Evolutionary conservation across 2,797 vertebrate genomes (phyloP).

Genomic region (Epinephelus coioides): DNA sequence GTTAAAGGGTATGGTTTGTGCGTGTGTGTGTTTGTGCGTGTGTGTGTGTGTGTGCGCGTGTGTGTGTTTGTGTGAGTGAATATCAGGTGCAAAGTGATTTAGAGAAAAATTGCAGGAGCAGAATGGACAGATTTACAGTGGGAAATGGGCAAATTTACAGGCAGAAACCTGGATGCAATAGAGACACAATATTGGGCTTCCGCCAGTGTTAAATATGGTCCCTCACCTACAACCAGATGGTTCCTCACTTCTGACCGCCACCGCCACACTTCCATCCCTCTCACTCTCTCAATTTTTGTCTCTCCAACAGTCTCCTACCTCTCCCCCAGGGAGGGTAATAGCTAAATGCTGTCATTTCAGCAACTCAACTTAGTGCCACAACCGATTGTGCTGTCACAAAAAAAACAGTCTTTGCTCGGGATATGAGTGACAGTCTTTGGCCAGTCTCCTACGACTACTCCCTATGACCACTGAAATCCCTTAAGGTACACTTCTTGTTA

Average conservation of each 20-base stretch:
- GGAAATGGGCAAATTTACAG: slow-evolving; percentile 42
- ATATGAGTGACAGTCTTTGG: slow-evolving; percentile 74
- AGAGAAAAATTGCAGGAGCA: slow-evolving; percentile 14
- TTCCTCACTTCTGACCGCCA: slow-evolving; percentile 64
- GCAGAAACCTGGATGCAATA: slow-evolving; percentile 43
- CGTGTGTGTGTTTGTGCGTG: background rate
- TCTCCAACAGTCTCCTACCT: slow-evolving; percentile 40
- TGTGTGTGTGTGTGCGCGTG: background rate
- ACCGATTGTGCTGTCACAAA: slow-evolving; percentile 66
- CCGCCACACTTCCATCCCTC: slow-evolving; percentile 31
- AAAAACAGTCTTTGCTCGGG: slow-evolving; percentile 57
- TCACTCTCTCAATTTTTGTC: slow-evolving; percentile 47
- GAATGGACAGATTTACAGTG: slow-evolving; percentile 41
- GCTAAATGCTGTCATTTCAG: slow-evolving; percentile 78
- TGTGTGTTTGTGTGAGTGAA: background rate
- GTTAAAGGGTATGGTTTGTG: background rate
- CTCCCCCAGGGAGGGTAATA: slow-evolving; percentile 57
- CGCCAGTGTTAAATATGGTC: slow-evolving; percentile 74
- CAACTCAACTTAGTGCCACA: slow-evolving; percentile 65
- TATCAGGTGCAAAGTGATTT: slow-evolving; percentile 25
- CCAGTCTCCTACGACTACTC: slow-evolving; percentile 59
- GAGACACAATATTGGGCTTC: slow-evolving; percentile 57
- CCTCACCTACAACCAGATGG: slow-evolving; percentile 75
- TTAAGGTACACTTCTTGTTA: slow-evolving; percentile 76
- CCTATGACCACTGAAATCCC: slow-evolving; percentile 71